Conservation (phyloP, 2,797 vertebrate species). For the Trachurus trachurus region DNA sequence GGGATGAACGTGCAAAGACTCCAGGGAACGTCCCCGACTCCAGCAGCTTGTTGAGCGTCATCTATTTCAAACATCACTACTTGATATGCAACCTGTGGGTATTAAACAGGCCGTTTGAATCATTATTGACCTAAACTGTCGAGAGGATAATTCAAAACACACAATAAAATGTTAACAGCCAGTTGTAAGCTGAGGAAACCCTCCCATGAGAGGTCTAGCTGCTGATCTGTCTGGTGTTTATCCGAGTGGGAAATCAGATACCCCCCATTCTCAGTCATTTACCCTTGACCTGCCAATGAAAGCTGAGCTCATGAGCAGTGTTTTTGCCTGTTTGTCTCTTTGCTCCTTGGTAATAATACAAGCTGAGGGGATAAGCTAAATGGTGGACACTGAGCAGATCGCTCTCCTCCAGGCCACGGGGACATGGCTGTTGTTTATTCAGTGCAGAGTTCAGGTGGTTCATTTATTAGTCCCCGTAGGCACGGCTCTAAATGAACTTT, state of each 20-base stretch:
- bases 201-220: neutral
- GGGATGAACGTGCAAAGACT: neutral
- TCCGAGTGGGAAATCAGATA: conserved; percentile 53
- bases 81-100: neutral
- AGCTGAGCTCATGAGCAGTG: conserved; percentile 34
- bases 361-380: conserved; percentile 64
- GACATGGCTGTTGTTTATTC: neutral
- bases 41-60: conserved; percentile 49
- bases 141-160: conserved; percentile 52
- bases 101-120: conserved; percentile 50
- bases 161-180: conserved; percentile 22
- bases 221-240: conserved; percentile 37
- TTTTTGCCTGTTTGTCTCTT: conserved; percentile 22
- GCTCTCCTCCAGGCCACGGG: conserved; percentile 34
- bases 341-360: conserved; percentile 15
- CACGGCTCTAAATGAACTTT: too few species aligned
- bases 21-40: neutral
- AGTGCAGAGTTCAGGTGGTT: too few species aligned
- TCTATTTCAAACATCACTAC: conserved; percentile 42
- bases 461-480: too few species aligned
- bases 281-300: conserved; percentile 31
- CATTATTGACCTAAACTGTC: conserved; percentile 43
- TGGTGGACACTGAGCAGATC: conserved; percentile 9
- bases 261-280: conserved; percentile 25
- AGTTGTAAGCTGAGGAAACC: conserved; percentile 21